Base-by-base conservation (phyloP, 2,113 vertebrate genomes). In the Eulacestoma nigropectus region DNA sequence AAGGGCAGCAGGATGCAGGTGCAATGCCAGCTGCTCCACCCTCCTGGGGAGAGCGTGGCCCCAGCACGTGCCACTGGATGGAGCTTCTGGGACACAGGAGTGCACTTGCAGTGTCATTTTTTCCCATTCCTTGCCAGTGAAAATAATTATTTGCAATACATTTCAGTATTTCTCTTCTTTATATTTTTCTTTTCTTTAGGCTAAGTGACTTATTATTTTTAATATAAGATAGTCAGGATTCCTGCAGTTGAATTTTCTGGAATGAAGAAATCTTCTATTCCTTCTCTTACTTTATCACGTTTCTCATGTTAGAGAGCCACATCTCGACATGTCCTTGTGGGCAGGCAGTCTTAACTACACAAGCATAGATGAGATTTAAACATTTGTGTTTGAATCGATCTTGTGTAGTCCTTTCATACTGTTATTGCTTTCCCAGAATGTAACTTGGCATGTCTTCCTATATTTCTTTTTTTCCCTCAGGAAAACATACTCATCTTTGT, bases 61-160 rank as follows among this genome's bases (percentile, higher is more conserved):
- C 32, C 0, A 0, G 29, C 8, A 30, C 0, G 0, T 52, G n/a
- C 42, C 1, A 0, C 25, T 62, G 46, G 18, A 10, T 39, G 25
- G 32, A 60, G 21, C 35, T 60, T 32, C 20, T 64, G 52, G 65
- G 62, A 56, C 30, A 26, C 23, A 10, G 29, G 19, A 18, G 9
- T 33, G 53, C 41, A 8, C 29, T 49, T 42, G 10, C 26, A 41
- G 19, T 3, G 1, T 20, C 14, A 3, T 37, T 76, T 74, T 22
- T 30, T 14, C 32, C 33, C 17, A 14, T 67, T 74, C 16, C 29
- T 50, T 56, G 21, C 6, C 10, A 79, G 41, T 46, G 14, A 65
- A 90, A 80, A 73, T 41, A 62, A 37, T 59, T 57, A 15, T 49
- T 68, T 42, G 20, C 1, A 1, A 17, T 47, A 12, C 4, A 8